Base-by-base conservation (phyloP, 2,888 invertebrate genomes). In the Cryptus viduatorius region DNA sequence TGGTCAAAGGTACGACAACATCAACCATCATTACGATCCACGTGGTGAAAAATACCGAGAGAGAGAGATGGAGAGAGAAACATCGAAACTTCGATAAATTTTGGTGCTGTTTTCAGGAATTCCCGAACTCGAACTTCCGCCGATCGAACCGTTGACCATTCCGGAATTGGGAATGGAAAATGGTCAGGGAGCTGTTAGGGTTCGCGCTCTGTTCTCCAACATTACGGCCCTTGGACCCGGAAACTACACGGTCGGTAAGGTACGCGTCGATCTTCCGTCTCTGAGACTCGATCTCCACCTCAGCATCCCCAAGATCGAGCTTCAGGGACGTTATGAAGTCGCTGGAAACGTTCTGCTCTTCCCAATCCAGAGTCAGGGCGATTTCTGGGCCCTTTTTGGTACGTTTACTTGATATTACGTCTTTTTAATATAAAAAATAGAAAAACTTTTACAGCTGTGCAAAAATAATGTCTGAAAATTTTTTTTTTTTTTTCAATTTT, bases 331-430 rank as follows among this genome's bases (percentile, higher is more conserved):
- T 86, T 97, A 97, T 92, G 97, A 97, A 89, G 96, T 97, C 0
- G 95, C 95, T 0, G 97, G 97, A 24, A 97, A 97, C 90, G 96
- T 97, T 46, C 94, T 97, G 19, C 94, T 97, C 19, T 96, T 97
- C 91, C 97, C 97, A 0, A 97, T 97, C 16, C 95, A 97, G 84
- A 97, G 97, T 4, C 96, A 96, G 89, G 97, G 97, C 29, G 96
- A 97, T 89, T 97, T 97, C 93, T 97, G 97, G 97, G 97, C 97
- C 12, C 95, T 96, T 72, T 97, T 97, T 90, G 95, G 97, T 97
- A 94, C 96, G 95, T 94, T 4, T 0, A 12, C 3, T 24, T 2
- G 24, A 24, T 24, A 24, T 24, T 8, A 8, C 0, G 3, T 8
- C 53, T 8, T 37, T 37, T 37, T 5, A 7, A 7, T 2, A 37